Base-by-base conservation (phyloP, 2,113 vertebrate genomes). In the Ascaphus truei region DNA sequence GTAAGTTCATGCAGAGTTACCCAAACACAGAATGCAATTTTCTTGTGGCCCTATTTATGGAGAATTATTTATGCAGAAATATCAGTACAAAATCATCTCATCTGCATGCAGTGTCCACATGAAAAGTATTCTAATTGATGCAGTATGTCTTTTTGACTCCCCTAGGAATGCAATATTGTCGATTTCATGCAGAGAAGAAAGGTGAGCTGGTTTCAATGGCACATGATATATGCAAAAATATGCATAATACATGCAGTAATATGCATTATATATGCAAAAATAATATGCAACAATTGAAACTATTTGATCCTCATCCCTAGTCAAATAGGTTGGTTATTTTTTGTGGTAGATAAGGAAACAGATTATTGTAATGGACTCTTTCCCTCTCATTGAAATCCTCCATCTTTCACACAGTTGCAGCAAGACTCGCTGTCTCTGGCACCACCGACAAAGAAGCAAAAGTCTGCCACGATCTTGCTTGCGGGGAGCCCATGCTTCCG, bases 161-260 rank as follows among this genome's bases (percentile, higher is more conserved):
- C 20, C 34, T 39, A 31, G 26, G 36, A 43, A n/a, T 43, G 5
- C 15, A 43, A 65, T 18, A 45, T 16, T 45, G 41, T 41, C 16
- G n/a, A 18, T 65, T 29, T 64, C 31, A 37, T n/a, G 51, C 33
- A 53, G 50, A n/a, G 37, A 43, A 55, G 4, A 43, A 51, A 66
- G 50, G 50, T 55, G 50, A 30, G 16, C 30, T 55, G n/a, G 26
- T 36, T 43, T 55, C 55, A 25, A 22, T 47, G 66, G 55, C 60
- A 41, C 41, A 71, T 71, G 60, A 48, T 22, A 15, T 71, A 71
- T 71, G 67, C 45, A 71, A 41, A 71, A 27, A n/a, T 41, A 71
- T 61, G 23, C 45, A 31, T 39, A 3, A 41, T 41, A 39, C 52
- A 71, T 71, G 67, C 33, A 61, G 61, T 61, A 52, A 25, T n/a